A percentile compares a stretch with the other conserved stretches of the same genome.
Conservation (phyloP, 2,113 vertebrate genomes). For the Hippocampus abdominalis region DNA sequence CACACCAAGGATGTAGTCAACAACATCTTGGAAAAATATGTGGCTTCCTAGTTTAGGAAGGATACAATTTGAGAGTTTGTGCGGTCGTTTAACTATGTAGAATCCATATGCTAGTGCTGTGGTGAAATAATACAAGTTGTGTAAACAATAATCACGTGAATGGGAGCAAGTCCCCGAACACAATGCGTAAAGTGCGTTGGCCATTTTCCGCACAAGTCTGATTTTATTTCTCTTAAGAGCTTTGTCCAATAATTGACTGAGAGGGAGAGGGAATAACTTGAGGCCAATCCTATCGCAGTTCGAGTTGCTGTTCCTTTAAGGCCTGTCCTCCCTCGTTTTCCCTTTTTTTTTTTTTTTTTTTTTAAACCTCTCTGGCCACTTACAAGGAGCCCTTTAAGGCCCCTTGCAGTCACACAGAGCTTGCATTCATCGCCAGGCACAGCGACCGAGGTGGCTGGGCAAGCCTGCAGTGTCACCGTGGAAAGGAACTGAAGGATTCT, state of each 20-base stretch:
- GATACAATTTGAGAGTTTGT: no score
- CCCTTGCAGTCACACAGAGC: constrained; percentile 71
- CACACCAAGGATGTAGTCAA: no score
- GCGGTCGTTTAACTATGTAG: no score
- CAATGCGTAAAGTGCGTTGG: not conserved
- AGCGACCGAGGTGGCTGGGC: constrained; percentile 67
- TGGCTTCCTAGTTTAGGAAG: no score
- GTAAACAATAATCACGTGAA: not conserved
- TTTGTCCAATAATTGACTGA: not conserved
- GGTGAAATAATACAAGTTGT: no score
- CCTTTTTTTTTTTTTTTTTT: constrained; percentile 53
- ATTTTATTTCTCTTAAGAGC: not conserved
- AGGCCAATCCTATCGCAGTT: constrained; percentile 50
- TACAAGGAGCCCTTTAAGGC: constrained; percentile 80
- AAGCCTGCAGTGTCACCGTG: constrained; percentile 66
- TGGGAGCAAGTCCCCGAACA: not conserved
- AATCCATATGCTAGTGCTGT: no score
- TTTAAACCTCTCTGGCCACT: constrained; percentile 32
- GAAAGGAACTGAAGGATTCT: constrained; percentile 71
- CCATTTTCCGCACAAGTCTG: not conserved
- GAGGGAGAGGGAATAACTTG: not conserved
- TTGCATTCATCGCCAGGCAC: constrained; percentile 73
- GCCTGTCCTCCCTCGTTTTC: constrained; percentile 33
- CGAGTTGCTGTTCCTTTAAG: constrained; percentile 69
- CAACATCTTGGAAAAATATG: no score